Evolutionary conservation across 2,113 vertebrate genomes (phyloP), one percentile per base, ranked within the genome.

Genomic region (Dendropsophus ebraccatus): DNA sequence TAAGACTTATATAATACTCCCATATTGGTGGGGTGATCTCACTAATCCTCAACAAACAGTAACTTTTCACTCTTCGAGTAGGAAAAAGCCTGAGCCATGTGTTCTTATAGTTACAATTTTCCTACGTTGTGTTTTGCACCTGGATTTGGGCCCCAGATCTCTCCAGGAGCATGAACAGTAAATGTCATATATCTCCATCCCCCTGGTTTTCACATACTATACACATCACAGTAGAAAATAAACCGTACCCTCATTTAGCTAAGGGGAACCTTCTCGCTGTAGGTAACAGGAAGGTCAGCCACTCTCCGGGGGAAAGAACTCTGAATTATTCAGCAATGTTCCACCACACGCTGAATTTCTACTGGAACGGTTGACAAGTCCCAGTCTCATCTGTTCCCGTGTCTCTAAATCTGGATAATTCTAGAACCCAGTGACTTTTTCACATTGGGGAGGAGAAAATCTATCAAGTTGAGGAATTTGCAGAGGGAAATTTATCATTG

Each of bases 291-390:
- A 16, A 87, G 89, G 89, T 89, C 87, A 91, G 88, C 72, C 25
- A 79, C 79, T 90, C 89, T 87, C 88, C 0, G 13, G 2, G 86
- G 60, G 86, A 5, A 72, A 79, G 8, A 54, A 50, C 88, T 83
- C 88, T 85, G 87, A 89, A 89, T 90, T 89, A 84, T 89, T 87
- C 87, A 89, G 88, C 69, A 87, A 90, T 90, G 87, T 88, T 91
- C 84, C 67, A 41, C 88, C 87, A 74, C 82, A 23, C 88, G 75
- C 72, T 89, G 88, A 88, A 88, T 82, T 87, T 87, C 87, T 69
- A 72, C 86, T 91, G 90, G 89, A 91, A 90, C 90, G 69, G 19
- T 87, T 79, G n/a, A 56, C 50, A 56, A 56, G 49, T 56, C 49
- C 30, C 52, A 32, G 28, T 56, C 76, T 56, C 50, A 58, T 78